Base-by-base conservation (phyloP, 2,797 vertebrate genomes). In the Pangasius macronema region DNA sequence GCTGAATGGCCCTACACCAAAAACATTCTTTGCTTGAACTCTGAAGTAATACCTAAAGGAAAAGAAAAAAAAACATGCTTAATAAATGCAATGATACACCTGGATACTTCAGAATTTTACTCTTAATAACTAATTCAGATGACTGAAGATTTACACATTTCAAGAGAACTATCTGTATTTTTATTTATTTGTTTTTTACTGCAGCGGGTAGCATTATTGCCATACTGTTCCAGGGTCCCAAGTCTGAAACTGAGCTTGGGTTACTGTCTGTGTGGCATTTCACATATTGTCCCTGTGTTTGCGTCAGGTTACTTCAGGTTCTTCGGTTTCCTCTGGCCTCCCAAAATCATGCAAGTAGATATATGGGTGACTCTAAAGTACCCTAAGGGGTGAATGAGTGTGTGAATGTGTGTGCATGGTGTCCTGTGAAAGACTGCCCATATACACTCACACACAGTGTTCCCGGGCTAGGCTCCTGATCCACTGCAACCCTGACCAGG, bases 11-110 rank as follows among this genome's bases (percentile, higher is more conserved):
- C 98, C 99, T 65, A 97, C 96, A 90, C 99, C 99, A 84, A 97
- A 97, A 36, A 97, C 95, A 92, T 99, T 99, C 94, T 97, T 98
- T 84, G 98, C 98, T 94, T 99, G 98, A 82, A 99, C 97, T 97
- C 97, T 98, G 94, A 99, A 99, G 93, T 99, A 99, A 94, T 99
- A 99, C 92, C 99, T 99, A 51, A 91, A 13, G 42, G 22, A 51
- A 82, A 79, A 57, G 46, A 30, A 16, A 86, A 88, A 90, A 2
- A 83, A 87, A 84, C 85, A 81, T 51, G 86, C 36, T 76, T 1
- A 57, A 27, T 16, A 22, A 85, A 85, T 81, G n/a, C 30, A 68
- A 59, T 22, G 22, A 57, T 63, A 39, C 36, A 57, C 10, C 24
- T 49, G 72, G 5, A 11, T 75, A 6, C 39, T 49, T 14, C 6